Conservation (phyloP, 1,140 invertebrate genomes). For the Charaxes varanes region DNA sequence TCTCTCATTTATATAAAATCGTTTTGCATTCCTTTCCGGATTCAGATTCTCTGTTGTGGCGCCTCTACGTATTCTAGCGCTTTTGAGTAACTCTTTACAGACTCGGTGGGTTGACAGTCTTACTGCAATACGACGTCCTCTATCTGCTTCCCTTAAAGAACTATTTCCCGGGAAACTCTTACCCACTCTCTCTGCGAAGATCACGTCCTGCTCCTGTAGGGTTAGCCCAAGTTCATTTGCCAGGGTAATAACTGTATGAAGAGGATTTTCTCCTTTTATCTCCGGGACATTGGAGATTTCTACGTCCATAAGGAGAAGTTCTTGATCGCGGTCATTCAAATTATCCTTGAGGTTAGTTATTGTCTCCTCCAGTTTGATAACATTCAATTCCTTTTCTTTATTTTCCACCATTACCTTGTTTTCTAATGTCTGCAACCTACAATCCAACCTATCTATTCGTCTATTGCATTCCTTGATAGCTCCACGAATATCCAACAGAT, state of each 20-base stretch:
- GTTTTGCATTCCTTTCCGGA: conserved; percentile 4
- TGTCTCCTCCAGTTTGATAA: conserved; percentile 1
- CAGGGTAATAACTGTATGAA: conserved; percentile 1
- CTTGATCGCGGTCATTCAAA: conserved; percentile 9
- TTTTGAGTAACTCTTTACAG: conserved; percentile 17
- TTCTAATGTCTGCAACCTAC: neutral
- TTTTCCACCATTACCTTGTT: neutral
- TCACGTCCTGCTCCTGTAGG: neutral
- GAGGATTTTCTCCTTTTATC: conserved; percentile 4
- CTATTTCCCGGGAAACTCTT: too few species aligned
- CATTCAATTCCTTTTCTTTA: neutral
- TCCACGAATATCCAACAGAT: neutral
- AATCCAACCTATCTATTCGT: neutral
- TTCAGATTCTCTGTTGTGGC: conserved; percentile 7
- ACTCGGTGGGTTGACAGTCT: conserved; percentile 12
- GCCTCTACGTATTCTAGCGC: conserved; percentile 18
- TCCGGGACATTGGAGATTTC: conserved; percentile 9
- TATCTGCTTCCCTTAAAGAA: neutral
- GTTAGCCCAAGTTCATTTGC: conserved; percentile 8
- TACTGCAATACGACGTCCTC: conserved; percentile 11
- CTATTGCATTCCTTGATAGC: neutral
- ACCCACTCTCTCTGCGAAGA: conserved; percentile 5
- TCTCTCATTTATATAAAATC: conserved; percentile 24
- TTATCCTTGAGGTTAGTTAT: conserved; percentile 1
- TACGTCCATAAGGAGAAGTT: conserved; percentile 7